Conservation (phyloP, 2,888 invertebrate genomes). For the Hermodice carunculata region DNA sequence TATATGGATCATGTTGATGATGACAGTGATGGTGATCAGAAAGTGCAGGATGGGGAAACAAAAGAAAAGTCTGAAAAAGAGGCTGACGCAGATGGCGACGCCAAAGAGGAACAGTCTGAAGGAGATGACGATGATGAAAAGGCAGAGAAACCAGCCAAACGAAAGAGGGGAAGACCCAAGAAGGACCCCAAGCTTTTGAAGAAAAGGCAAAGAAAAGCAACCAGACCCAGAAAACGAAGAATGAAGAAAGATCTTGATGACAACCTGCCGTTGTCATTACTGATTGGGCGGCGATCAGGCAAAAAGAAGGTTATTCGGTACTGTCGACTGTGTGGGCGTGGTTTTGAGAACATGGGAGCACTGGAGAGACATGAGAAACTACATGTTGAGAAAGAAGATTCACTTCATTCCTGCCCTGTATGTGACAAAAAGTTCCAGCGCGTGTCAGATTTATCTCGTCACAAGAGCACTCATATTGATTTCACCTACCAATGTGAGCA, state of each 20-base stretch:
- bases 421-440: conserved; percentile 44
- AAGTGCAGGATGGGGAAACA: too few species aligned
- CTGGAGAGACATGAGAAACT: conserved; percentile 20
- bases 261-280: too few species aligned
- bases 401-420: conserved; percentile 38
- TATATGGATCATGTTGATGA: too few species aligned
- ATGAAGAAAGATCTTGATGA: too few species aligned
- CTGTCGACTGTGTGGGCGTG: conserved; percentile 29
- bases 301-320: too few species aligned
- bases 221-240: not conserved
- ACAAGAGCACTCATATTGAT: conserved; percentile 42
- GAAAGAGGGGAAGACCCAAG: conserved; percentile 2
- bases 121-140: not conserved
- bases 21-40: too few species aligned
- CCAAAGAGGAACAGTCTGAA: not conserved
- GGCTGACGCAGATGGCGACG: not conserved
- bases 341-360: conserved; percentile 20
- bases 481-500: conserved; percentile 39
- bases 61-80: not conserved
- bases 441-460: conserved; percentile 45
- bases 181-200: conserved; percentile 5
- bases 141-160: not conserved
- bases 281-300: too few species aligned
- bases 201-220: not conserved
- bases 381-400: conserved; percentile 5